Evolutionary conservation across 2,797 vertebrate species (phyloP).

Genomic region (Phrynocephalus forsythii): DNA sequence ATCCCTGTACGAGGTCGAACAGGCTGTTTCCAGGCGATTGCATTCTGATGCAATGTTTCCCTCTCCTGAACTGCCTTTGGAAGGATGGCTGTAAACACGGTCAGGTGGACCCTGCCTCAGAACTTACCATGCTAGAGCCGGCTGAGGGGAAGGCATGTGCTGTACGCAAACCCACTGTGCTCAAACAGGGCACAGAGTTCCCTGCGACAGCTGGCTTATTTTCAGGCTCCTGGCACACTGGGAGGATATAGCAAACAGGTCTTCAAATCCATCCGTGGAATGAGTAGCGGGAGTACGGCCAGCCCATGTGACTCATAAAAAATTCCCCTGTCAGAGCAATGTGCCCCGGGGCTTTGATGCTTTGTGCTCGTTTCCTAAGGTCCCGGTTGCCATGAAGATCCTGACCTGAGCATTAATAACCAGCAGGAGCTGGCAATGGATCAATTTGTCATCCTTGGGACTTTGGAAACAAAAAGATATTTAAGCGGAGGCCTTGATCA

Average conservation of each 20-base stretch:
- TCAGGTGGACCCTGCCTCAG: neutral
- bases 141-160: slow-evolving; percentile 18
- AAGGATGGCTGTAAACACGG: neutral
- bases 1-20: neutral
- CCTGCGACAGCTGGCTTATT: slow-evolving; percentile 41
- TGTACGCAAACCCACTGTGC: slow-evolving; percentile 45
- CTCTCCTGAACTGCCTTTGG: neutral
- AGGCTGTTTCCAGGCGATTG: neutral
- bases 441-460: slow-evolving; percentile 22
- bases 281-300: slow-evolving; percentile 55
- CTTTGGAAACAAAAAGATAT: neutral
- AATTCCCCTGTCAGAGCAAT: slow-evolving; percentile 68
- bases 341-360: slow-evolving; percentile 59
- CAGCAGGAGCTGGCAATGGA: slow-evolving; percentile 24
- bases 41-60: slow-evolving; percentile 1
- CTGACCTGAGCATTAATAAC: slow-evolving; percentile 37
- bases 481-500: neutral
- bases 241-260: slow-evolving; percentile 58
- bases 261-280: slow-evolving; percentile 57
- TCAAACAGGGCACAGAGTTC: slow-evolving; percentile 46
- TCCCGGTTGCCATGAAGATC: slow-evolving; percentile 50
- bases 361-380: slow-evolving; percentile 57
- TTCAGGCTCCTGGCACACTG: slow-evolving; percentile 60
- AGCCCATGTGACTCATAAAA: slow-evolving; percentile 64
- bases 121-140: neutral